Evolutionary conservation across 2,797 vertebrate genomes (phyloP).

Genomic region (Chrosomus eos): DNA sequence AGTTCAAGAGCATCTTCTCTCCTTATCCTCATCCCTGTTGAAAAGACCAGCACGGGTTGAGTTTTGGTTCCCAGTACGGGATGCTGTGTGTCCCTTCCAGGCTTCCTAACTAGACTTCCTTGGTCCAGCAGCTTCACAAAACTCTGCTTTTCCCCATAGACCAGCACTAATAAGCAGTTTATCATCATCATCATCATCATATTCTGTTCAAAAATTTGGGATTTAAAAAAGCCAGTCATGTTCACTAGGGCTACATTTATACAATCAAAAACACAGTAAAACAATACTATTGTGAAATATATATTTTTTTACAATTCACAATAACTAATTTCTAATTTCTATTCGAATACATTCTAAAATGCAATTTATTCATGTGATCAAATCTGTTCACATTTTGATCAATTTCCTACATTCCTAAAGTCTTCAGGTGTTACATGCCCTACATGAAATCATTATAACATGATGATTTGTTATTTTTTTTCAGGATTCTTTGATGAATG

Average conservation of each 20-base stretch:
- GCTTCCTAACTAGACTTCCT: neutral
- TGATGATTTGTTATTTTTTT: neutral
- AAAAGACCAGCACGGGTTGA: neutral
- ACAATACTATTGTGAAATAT: too few relatives aligned
- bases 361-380: neutral
- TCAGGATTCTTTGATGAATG: neutral
- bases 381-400: neutral
- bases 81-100: neutral
- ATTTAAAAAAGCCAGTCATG: neutral
- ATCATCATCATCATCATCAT: neutral
- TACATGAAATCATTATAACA: neutral
- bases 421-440: too few relatives aligned
- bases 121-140: neutral
- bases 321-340: neutral
- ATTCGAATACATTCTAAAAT: neutral
- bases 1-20: neutral
- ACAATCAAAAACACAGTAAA: neutral
- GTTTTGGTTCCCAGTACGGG: neutral
- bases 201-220: neutral
- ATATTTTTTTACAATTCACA: too few relatives aligned
- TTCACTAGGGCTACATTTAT: neutral
- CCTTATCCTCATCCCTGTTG: neutral
- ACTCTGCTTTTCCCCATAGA: neutral
- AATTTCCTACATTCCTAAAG: neutral
- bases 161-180: neutral